Evolutionary conservation across 2,888 invertebrate species (phyloP), one percentile per base, ranked within the genome.

Genomic region (Cyaniris semiargus): DNA sequence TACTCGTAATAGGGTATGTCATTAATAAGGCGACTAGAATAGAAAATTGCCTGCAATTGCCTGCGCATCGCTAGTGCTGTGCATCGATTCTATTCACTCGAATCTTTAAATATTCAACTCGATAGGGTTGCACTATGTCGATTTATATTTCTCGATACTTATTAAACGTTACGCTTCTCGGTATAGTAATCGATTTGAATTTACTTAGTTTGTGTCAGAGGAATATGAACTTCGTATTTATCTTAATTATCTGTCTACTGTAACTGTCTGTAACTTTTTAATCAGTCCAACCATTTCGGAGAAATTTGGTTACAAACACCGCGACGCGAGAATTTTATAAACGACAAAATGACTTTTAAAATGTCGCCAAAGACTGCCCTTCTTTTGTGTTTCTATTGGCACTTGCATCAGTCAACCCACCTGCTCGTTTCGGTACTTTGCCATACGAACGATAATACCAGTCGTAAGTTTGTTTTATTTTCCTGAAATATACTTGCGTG

Each of bases 11-110:
- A 66, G 66, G 23, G 21, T 21, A 3, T 13, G 66, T 66, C 27
- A 66, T 27, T 66, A 66, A 66, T 66, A 66, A 66, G 5, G 66
- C 66, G 66, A 66, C 66, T 23, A 66, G 60, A 66, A 66, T 66
- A 23, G 27, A 66, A 66, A 66, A 66, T 66, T 31, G 66, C 27
- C 4, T 18, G 66, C 15, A 66, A 66, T 31, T 66, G 66, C 18
- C 66, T 66, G 27, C 27, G 5, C 23, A 66, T 66, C 60, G 10
- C 60, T 60, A 66, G 66, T 66, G 66, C 27, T 66, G 66, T 66
- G 66, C 21, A n/a, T 58, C 58, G n/a, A 21, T 21, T 21, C 8
- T 21, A 2, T 58, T 53, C n/a, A 5, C n/a, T 56, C 58, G 58
- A 21, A 7, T 58, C 6, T 8, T 58, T 58, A 58, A 58, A 58